Percentiles rank a stretch among this genome's conserved stretches.
Conservation (phyloP, 2,888 invertebrate species). For the Tribolium freemani region DNA sequence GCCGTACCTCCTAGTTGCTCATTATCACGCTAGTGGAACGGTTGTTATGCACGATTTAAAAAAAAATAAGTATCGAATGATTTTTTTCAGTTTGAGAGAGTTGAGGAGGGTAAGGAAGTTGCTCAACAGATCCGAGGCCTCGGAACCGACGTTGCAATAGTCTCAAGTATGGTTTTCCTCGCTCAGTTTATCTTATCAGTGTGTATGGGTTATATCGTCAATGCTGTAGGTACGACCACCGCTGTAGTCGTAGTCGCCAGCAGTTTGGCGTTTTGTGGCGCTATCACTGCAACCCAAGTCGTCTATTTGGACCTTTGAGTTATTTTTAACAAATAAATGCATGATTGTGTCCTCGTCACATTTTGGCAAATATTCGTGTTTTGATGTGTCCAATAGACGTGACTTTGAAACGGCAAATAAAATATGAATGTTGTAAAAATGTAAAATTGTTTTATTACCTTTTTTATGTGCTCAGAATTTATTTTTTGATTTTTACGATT, state of each 20-base stretch:
- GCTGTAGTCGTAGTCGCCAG: conserved; percentile 91
- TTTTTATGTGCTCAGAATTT: background rate
- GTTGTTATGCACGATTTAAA: conserved; percentile 70
- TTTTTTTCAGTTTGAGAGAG: conserved; percentile 72
- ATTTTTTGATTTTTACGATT: conserved; percentile 8
- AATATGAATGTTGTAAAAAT: conserved; percentile 9
- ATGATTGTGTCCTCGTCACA: background rate
- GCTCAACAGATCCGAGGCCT: conserved; percentile 81
- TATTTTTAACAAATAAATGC: background rate
- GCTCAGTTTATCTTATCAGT: conserved; percentile 93
- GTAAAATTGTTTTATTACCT: background rate
- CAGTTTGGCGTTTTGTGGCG: conserved; percentile 86
- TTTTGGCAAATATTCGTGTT: conserved; percentile 15
- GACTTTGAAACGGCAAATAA: conserved; percentile 6
- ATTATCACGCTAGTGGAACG: conserved; percentile 92
- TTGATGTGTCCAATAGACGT: background rate
- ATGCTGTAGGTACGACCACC: conserved; percentile 85
- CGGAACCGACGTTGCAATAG: conserved; percentile 94
- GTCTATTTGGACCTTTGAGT: conserved; percentile 88
- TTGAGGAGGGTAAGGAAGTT: conserved; percentile 70
- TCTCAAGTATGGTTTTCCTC: conserved; percentile 94
- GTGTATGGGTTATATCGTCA: conserved; percentile 88
- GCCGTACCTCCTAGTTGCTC: conserved; percentile 94
- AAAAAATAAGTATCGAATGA: background rate
- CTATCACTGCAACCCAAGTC: conserved; percentile 87